These are phyloP conservation scores for Tromatobia lineatoria DNA, from an alignment of 2,888 invertebrate genomes.

Conservation along the genomic window DNA sequence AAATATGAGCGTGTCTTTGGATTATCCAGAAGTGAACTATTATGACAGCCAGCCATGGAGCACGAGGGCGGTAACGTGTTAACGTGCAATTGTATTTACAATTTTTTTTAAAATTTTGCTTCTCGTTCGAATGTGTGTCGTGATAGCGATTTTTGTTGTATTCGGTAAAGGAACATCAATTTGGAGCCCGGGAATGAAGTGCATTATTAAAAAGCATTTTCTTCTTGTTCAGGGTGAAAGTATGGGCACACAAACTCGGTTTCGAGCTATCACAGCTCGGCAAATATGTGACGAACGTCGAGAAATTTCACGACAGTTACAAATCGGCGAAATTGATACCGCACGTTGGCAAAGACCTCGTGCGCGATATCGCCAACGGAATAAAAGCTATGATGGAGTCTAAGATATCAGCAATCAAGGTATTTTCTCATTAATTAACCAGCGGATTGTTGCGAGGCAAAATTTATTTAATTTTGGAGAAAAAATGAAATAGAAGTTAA, in stretches of 20 bases:
- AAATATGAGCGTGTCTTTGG: conserved; percentile 10
- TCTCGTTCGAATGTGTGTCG: neutral
- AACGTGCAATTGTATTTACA: neutral
- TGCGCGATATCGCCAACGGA: conserved; percentile 93
- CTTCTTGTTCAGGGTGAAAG: conserved; percentile 88
- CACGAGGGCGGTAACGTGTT: conserved; percentile 31
- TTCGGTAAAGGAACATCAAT: neutral
- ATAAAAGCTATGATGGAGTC: conserved; percentile 95
- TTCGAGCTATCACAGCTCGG: conserved; percentile 93
- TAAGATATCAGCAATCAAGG: conserved; percentile 94
- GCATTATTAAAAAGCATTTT: conserved; percentile 6
- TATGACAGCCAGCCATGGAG: conserved; percentile 37
- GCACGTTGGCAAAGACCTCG: conserved; percentile 92
- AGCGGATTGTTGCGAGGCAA: too few species aligned
- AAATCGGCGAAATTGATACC: conserved; percentile 92
- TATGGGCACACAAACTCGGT: conserved; percentile 94
- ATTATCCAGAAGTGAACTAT: conserved; percentile 18
- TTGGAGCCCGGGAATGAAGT: neutral
- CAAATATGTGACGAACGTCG: conserved; percentile 92
- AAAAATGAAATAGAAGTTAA: too few species aligned
- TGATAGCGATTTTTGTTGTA: neutral
- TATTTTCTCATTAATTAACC: conserved; percentile 79
- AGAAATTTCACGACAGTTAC: conserved; percentile 93
- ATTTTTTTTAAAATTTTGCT: neutral
- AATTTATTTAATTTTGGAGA: too few species aligned